Evolutionary conservation across 2,888 invertebrate genomes (phyloP).

Genomic region (Thera britannica): DNA sequence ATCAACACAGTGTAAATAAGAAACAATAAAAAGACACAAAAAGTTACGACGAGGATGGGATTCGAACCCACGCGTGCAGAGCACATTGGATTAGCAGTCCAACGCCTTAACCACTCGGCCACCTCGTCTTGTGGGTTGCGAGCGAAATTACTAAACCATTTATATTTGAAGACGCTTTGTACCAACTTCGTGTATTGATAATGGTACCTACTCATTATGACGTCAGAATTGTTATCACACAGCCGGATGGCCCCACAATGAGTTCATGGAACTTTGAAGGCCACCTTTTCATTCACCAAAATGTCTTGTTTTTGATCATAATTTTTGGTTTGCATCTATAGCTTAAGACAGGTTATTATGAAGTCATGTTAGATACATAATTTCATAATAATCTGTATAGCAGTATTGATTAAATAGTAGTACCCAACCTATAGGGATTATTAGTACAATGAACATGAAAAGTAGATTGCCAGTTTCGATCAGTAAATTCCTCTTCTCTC

Average conservation of each 20-base stretch:
- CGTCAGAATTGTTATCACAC: constrained; percentile 28
- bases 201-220: constrained; percentile 16
- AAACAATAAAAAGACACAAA: constrained; percentile 42
- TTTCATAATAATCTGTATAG: too few relatives aligned
- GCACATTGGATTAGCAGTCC: constrained; percentile 95
- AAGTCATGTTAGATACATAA: too few relatives aligned
- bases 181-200: constrained; percentile 22
- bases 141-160: constrained; percentile 48
- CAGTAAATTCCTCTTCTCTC: too few relatives aligned
- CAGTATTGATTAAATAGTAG: too few relatives aligned
- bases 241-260: constrained; percentile 17
- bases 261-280: constrained; percentile 31
- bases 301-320: background rate
- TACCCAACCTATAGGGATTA: too few relatives aligned
- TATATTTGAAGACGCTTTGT: constrained; percentile 4
- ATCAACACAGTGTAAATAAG: background rate
- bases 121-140: constrained; percentile 86
- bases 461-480: too few relatives aligned
- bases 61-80: constrained; percentile 94
- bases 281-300: constrained; percentile 11
- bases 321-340: too few relatives aligned
- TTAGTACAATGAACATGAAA: too few relatives aligned
- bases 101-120: constrained; percentile 95
- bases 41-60: constrained; percentile 89
- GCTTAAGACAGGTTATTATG: too few relatives aligned